Conservation (phyloP, 1,140 invertebrate species). For the Ephestia elutella region DNA sequence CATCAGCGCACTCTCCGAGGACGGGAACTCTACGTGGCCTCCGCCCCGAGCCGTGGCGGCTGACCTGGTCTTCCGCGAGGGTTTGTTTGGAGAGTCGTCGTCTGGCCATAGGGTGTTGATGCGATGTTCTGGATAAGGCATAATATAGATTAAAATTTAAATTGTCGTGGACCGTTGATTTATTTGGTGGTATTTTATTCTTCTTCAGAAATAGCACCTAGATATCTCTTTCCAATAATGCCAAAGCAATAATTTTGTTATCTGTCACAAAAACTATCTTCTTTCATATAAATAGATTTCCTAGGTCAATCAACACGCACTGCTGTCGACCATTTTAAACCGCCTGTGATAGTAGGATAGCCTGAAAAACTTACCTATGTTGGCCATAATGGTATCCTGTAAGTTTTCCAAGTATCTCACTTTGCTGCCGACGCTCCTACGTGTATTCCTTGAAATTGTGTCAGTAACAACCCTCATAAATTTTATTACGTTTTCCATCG, state of each 20-base stretch:
- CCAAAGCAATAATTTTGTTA: too few relatives aligned
- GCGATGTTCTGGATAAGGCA: constrained; percentile 49
- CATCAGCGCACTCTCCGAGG: constrained; percentile 84
- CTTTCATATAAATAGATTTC: too few relatives aligned
- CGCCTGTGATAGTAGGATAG: too few relatives aligned
- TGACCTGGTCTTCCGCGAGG: constrained; percentile 38
- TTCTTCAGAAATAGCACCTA: too few relatives aligned
- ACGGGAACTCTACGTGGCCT: constrained; percentile 82
- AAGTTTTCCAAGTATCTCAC: constrained; percentile 74
- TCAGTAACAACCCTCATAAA: constrained; percentile 73
- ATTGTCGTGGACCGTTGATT: too few relatives aligned
- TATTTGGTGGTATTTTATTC: too few relatives aligned
- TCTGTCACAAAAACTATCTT: too few relatives aligned
- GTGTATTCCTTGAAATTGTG: constrained; percentile 72
- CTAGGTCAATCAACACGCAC: too few relatives aligned
- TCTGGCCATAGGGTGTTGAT: constrained; percentile 60
- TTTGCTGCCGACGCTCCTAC: constrained; percentile 73
- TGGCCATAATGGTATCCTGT: constrained; percentile 72
- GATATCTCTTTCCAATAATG: too few relatives aligned
- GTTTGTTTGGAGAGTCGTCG: constrained; percentile 34
- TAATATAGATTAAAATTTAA: too few relatives aligned
- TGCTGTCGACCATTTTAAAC: too few relatives aligned
- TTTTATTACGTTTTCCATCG: constrained; percentile 52
- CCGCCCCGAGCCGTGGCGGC: constrained; percentile 48
- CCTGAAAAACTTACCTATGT: constrained; percentile 73